A percentile compares a stretch with the other conserved stretches of the same genome.
Evolutionary conservation across 2,113 vertebrate genomes (phyloP).

Genomic region (Aplodontia rufa): DNA sequence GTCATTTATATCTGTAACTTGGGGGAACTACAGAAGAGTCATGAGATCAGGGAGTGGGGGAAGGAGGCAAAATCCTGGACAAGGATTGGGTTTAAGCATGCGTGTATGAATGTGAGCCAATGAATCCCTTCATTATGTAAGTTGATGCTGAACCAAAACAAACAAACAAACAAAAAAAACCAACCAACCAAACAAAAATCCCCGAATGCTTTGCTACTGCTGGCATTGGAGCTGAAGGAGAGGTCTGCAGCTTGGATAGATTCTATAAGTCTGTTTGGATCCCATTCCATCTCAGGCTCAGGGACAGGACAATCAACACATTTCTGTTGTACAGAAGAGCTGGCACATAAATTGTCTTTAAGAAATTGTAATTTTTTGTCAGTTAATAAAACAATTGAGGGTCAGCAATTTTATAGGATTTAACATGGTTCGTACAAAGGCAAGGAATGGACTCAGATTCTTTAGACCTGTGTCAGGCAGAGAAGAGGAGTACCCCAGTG

Average conservation of each 20-base stretch:
- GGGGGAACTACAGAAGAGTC: too few species aligned
- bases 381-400: not conserved
- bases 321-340: not conserved
- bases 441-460: not conserved
- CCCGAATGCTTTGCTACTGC: not conserved
- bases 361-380: not conserved
- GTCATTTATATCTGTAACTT: too few species aligned
- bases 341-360: not conserved
- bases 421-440: not conserved
- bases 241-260: not conserved
- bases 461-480: not conserved
- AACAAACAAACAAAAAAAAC: too few species aligned
- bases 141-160: too few species aligned
- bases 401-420: not conserved
- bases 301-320: not conserved
- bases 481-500: not conserved
- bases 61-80: too few species aligned
- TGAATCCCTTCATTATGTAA: too few species aligned
- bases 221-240: not conserved
- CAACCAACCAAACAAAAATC: too few species aligned
- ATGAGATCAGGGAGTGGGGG: too few species aligned
- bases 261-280: not conserved
- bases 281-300: not conserved
- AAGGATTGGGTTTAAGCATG: too few species aligned
- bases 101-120: too few species aligned